These are phyloP conservation scores for Catharus ustulatus DNA, from an alignment of 2,797 vertebrate genomes.

Conservation along the genomic window DNA sequence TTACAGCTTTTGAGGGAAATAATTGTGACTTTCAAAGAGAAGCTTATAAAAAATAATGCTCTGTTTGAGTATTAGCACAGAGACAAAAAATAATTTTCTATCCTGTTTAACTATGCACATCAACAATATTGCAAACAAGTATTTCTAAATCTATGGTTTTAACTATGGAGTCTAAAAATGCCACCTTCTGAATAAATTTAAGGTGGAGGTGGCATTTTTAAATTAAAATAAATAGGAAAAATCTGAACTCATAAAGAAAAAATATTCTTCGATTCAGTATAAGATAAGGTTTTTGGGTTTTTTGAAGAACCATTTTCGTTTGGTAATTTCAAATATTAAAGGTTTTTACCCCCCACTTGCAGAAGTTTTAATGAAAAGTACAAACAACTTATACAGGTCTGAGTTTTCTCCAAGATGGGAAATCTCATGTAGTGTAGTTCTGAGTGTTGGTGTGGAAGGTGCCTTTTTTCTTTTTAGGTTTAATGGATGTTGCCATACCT, in stretches of 20 bases:
- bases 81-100: neutral
- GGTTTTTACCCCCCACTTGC: neutral
- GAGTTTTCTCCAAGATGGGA: neutral
- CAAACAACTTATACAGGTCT: neutral
- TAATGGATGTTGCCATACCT: neutral
- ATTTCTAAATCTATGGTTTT: neutral
- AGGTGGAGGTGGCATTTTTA: neutral
- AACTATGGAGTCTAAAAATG: neutral
- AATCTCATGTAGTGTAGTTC: neutral
- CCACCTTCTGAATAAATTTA: neutral
- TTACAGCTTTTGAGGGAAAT: neutral
- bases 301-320: neutral
- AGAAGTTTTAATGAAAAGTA: neutral
- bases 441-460: neutral
- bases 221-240: accelerated
- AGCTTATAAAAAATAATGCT: neutral
- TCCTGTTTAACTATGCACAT: neutral
- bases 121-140: neutral
- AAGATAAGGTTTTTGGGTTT: neutral
- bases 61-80: neutral
- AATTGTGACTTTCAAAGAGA: neutral
- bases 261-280: neutral
- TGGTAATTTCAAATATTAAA: neutral
- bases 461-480: neutral
- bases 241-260: neutral